These are phyloP conservation scores for Istiophorus platypterus DNA, from an alignment of 2,113 vertebrate genomes.

Conservation along the genomic window DNA sequence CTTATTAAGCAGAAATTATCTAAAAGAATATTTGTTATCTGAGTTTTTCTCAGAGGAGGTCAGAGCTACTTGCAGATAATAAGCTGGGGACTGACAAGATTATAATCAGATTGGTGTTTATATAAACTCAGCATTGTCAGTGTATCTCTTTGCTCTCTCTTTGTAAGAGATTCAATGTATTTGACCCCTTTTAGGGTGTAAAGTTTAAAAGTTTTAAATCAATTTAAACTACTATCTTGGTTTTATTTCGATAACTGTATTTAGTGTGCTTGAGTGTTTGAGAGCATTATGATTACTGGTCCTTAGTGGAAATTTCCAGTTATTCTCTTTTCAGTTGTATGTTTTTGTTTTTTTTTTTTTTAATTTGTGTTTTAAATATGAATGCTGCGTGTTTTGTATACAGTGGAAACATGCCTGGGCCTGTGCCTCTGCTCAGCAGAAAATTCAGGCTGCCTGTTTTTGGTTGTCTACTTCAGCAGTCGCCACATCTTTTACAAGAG, in stretches of 20 bases:
- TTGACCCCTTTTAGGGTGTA: constrained; percentile 74
- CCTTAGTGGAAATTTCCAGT: constrained; percentile 25
- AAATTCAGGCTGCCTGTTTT: constrained; percentile 28
- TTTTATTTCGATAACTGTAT: constrained; percentile 40
- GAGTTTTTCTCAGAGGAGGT: constrained; percentile 42
- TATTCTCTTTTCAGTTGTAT: constrained; percentile 16
- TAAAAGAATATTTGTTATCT: constrained; percentile 24
- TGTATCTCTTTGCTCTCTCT: constrained; percentile 71
- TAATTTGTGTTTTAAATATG: constrained; percentile 33
- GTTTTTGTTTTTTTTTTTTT: constrained; percentile 20
- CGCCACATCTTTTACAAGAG: constrained; percentile 23
- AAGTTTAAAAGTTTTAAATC: constrained; percentile 49
- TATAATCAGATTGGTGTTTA: constrained; percentile 41
- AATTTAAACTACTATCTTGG: constrained; percentile 37
- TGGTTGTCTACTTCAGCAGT: constrained; percentile 8
- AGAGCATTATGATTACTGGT: constrained; percentile 34
- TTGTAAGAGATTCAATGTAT: constrained; percentile 81
- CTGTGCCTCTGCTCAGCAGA: constrained; percentile 39
- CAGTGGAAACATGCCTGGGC: constrained; percentile 41
- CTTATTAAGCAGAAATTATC: constrained; percentile 53
- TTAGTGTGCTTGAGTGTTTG: constrained; percentile 33
- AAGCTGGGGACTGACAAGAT: constrained; percentile 24
- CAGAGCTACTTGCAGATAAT: constrained; percentile 30
- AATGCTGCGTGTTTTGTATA: constrained; percentile 46
- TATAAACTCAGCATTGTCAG: constrained; percentile 36